Evolutionary conservation across 2,113 vertebrate genomes (phyloP), one percentile per base, ranked within the genome.

Genomic region (Pelusios castaneus): DNA sequence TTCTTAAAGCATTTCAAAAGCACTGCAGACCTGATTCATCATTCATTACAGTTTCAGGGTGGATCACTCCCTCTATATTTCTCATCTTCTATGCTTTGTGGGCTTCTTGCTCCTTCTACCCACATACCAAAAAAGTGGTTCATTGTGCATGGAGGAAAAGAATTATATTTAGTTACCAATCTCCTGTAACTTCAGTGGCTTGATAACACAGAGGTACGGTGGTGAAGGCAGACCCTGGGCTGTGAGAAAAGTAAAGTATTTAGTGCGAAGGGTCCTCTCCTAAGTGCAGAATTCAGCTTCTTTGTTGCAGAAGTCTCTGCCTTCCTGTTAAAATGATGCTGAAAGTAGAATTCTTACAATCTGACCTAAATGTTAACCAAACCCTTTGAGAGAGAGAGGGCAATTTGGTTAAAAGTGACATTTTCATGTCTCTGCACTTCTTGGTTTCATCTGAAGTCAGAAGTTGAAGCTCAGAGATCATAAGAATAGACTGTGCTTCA

Each of bases 1-100:
- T 21, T 52, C 92, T 92, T 52, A 87, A 87, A 94, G 77, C 19
- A 56, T 4, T 73, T 92, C 45, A 80, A 82, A 82, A 54, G 27
- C 52, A 43, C 10, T 0, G 1, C 6, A 85, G 52, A 1, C 1
- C 0, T 7, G 45, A 82, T 25, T 70, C 19, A 70, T 38, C 4
- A 22, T 70, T 38, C 19, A 70, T 70, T 38, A 38, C 17, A 22
- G 16, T 75, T 11, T 47, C 24, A 58, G 41, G 21, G 43, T 73
- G 19, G 43, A 63, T 85, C 9, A 60, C 51, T 82, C 56, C 14
- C 19, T 2, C 0, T 4, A 4, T n/a, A 67, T 9, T 67, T 80
- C 89, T 89, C 55, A 45, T 13, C 34, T 31, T 56, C 43, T 89
- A 51, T 86, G 60, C 31, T 70, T 88, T 29, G 0, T 41, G 80